Evolutionary conservation across 1,140 invertebrate genomes (phyloP).

Genomic region (Drosophila watanabei): DNA sequence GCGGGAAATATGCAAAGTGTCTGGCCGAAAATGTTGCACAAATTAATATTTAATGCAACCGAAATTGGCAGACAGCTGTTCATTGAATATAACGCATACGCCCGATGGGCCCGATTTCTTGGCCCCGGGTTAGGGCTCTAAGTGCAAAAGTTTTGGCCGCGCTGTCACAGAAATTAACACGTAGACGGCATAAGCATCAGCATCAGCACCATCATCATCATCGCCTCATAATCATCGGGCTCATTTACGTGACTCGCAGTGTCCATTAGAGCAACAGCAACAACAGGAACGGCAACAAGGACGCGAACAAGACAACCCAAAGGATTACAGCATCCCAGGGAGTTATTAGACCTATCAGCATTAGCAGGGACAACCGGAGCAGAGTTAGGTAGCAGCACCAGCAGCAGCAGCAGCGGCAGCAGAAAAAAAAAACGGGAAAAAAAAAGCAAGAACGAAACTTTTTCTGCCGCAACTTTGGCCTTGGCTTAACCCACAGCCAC

Average conservation of each 20-base stretch:
- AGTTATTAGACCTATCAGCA: conserved; percentile 82
- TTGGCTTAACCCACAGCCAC: conserved; percentile 63
- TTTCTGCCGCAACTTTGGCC: conserved; percentile 70
- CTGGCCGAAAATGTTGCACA: conserved; percentile 63
- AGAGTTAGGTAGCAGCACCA: conserved; percentile 16
- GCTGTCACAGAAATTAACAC: conserved; percentile 79
- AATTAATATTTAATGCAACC: conserved; percentile 78
- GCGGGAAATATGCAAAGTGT: conserved; percentile 55
- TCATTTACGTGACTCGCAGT: conserved; percentile 77
- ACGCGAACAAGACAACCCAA: conserved; percentile 60
- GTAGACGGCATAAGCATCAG: conserved; percentile 60
- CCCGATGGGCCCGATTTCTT: conserved; percentile 9
- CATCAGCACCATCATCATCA: conserved; percentile 62
- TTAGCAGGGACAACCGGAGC: conserved; percentile 36
- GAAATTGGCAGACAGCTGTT: conserved; percentile 55
- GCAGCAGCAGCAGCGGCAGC: background rate
- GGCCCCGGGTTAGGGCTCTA: background rate
- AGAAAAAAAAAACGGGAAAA: conserved; percentile 17
- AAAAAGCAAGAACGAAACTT: conserved; percentile 52
- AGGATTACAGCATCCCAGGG: conserved; percentile 76
- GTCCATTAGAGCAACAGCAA: conserved; percentile 67
- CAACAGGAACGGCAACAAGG: background rate
- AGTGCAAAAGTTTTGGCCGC: conserved; percentile 37
- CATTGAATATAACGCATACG: conserved; percentile 79
- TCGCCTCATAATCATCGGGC: conserved; percentile 73